Evolutionary conservation across 2,113 vertebrate species (phyloP), one percentile per base, ranked within the genome.

Genomic region (Ia io): DNA sequence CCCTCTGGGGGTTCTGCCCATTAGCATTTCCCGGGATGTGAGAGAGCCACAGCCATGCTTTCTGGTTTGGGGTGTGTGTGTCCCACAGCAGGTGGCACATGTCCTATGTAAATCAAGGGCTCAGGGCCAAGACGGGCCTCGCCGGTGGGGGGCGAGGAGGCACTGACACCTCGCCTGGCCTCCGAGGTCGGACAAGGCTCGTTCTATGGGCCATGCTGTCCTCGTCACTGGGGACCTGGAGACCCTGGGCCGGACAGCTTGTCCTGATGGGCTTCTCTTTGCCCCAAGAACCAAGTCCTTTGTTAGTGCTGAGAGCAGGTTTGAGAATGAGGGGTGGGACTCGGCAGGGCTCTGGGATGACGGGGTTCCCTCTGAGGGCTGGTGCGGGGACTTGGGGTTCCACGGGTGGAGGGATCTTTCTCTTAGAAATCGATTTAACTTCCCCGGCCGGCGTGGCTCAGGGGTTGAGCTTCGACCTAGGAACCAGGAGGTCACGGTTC

Each of bases 101-200:
- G 59, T 59, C 25, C 42, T 49, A 0, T 3, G 28, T 32, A 35
- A 37, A 42, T n/a, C 16, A 0, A 14, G 23, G 49, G 59, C 47
- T 63, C 79, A 51, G 51, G 73, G 22, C 28, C 6, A 2, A 76
- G 73, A 69, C 25, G 8, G 23, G 18, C 13, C 9, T 0, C 30
- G 0, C 37, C 35, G 13, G 32, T 18, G 49, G 32, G 25, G 10
- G 3, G 2, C 0, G 51, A n/a, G 63, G 63, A 53, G 37, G 11
- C 4, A 0, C n/a, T 0, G 3, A 0, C 51, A 4, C 35, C 37
- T 13, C 6, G 22, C 5, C n/a, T 2, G 6, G 25, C 40, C 5
- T 18, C 30, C n/a, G 32, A 63, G 84, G 32, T 53, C 83, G 71
- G 56, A 23, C 61, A 83, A 56, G 56, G 23, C 74, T 1, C 9